Percentiles rank a stretch among this genome's conserved stretches.
Evolutionary conservation across 2,797 vertebrate species (phyloP).

Genomic region (Cirrhinus mrigala): DNA sequence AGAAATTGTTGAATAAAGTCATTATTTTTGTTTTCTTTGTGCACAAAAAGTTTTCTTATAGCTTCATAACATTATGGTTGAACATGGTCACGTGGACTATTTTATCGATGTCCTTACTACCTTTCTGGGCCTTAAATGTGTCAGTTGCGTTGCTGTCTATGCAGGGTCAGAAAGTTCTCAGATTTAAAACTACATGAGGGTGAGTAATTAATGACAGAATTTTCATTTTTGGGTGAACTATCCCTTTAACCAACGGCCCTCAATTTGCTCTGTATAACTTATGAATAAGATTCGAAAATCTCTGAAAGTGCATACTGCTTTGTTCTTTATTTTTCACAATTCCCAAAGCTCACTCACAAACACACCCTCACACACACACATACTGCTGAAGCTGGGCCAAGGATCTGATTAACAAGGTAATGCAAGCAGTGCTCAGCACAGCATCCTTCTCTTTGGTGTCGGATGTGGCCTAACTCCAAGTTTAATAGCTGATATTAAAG

Average conservation of each 20-base stretch:
- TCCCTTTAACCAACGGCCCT: not conserved
- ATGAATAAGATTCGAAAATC: not conserved
- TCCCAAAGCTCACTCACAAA: conserved; percentile 42
- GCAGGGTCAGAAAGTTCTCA: no score
- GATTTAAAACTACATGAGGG: no score
- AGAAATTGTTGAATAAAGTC: no score
- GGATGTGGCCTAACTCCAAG: conserved; percentile 73
- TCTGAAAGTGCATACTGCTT: not conserved
- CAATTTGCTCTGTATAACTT: not conserved
- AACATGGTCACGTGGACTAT: no score
- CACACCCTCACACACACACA: conserved; percentile 59
- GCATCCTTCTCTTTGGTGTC: conserved; percentile 70
- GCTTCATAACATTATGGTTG: no score
- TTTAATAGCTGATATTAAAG: conserved; percentile 76
- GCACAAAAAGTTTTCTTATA: no score
- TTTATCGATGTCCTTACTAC: no score
- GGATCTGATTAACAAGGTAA: conserved; percentile 72
- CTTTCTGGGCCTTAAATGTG: no score
- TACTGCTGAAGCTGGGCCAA: conserved; percentile 33
- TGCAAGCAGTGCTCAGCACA: conserved; percentile 71
- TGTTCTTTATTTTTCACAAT: conserved; percentile 18
- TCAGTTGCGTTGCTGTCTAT: no score
- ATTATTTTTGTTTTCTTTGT: no score
- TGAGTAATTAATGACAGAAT: no score
- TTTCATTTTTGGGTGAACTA: no score